Percentiles rank a stretch among this genome's conserved stretches.
Evolutionary conservation across 2,797 vertebrate species (phyloP).

Genomic region (Coracias cyanogaster): DNA sequence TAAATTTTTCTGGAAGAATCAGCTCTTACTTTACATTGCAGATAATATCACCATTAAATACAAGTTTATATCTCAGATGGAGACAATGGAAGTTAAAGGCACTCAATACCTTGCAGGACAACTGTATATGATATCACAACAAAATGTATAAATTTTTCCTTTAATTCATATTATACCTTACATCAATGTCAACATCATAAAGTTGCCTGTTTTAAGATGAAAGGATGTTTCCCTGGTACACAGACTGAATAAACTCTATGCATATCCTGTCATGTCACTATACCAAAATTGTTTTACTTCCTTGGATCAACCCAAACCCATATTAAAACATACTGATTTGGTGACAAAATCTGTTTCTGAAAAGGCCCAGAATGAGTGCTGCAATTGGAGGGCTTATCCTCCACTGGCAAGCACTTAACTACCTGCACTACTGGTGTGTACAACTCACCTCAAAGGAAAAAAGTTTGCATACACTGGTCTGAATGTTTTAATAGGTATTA

Average conservation of each 20-base stretch:
- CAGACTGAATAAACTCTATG: background rate
- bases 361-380: background rate
- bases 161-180: background rate
- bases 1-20: background rate
- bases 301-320: background rate
- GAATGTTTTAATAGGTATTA: background rate
- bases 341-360: background rate
- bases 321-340: background rate
- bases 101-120: background rate
- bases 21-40: background rate
- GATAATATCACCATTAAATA: background rate
- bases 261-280: background rate
- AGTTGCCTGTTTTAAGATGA: background rate
- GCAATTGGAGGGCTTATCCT: background rate
- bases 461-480: background rate
- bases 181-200: background rate
- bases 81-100: background rate
- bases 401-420: background rate
- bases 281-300: background rate
- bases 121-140: background rate
- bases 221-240: background rate
- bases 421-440: background rate
- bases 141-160: accelerated
- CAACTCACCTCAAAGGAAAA: background rate
- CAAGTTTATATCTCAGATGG: background rate